Evolutionary conservation across 1,140 invertebrate species (phyloP).

Genomic region (Microplitis demolitor): DNA sequence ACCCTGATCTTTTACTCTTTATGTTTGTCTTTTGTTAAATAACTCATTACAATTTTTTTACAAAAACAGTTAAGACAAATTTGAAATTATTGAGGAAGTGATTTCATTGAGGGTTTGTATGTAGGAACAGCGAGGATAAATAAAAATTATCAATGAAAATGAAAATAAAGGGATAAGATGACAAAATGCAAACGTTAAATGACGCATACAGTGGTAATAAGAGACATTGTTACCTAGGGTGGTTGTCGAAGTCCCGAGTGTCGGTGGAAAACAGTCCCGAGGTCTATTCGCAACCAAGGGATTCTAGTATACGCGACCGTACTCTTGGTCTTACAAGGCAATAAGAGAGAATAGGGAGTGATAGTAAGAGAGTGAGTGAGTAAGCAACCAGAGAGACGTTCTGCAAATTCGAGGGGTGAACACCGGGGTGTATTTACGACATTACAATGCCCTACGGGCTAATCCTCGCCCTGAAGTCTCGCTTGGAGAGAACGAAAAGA

Average conservation of each 20-base stretch:
- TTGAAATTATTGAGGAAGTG: too few species aligned
- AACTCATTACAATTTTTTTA: too few species aligned
- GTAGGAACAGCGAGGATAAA: too few species aligned
- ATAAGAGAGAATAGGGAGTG: not conserved
- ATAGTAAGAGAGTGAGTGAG: constrained; percentile 12
- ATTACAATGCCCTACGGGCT: constrained; percentile 61
- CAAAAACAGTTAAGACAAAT: too few species aligned
- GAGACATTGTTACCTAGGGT: constrained; percentile 11
- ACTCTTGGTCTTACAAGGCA: not conserved
- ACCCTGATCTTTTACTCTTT: constrained; percentile 17
- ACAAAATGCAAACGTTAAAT: constrained; percentile 5
- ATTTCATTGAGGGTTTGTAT: too few species aligned
- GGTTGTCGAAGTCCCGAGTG: constrained; percentile 12
- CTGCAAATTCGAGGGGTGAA: constrained; percentile 38
- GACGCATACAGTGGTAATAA: constrained; percentile 24
- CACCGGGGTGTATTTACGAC: constrained; percentile 57
- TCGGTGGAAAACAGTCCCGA: constrained; percentile 4
- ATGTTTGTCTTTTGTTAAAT: not conserved
- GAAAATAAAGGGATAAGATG: not conserved
- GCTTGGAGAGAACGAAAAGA: constrained; percentile 12
- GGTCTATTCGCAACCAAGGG: constrained; percentile 9
- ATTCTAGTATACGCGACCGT: constrained; percentile 15
- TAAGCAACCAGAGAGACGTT: not conserved
- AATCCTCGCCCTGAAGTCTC: constrained; percentile 50
- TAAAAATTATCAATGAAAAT: too few species aligned